phyloP scores from a whole-genome alignment of 2,797 vertebrate species.

The Lemur catta region DNA sequence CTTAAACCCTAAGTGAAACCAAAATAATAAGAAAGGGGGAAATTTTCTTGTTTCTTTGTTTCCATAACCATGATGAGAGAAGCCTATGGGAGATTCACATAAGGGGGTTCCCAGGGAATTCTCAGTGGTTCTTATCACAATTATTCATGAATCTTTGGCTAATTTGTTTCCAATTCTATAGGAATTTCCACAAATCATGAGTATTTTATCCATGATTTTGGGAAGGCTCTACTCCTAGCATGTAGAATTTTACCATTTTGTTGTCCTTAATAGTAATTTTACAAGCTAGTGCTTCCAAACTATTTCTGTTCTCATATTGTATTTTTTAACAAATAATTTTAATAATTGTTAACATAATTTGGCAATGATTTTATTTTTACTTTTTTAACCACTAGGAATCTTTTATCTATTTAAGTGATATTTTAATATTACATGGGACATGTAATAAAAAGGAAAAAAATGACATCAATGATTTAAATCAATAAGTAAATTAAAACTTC shows the following conservation, averaged over 20 bases:
- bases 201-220: neutral
- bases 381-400: neutral
- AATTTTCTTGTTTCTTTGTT: neutral
- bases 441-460: neutral
- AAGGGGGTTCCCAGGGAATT: neutral
- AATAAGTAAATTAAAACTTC: neutral
- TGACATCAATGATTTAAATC: neutral
- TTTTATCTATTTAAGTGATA: conserved; percentile 3
- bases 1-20: neutral
- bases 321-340: neutral
- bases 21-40: neutral
- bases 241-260: neutral
- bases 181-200: neutral
- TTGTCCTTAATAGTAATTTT: neutral
- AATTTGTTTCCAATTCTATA: neutral
- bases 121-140: neutral
- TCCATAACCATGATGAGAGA: neutral
- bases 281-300: neutral
- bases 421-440: conserved; percentile 2
- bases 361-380: conserved; percentile 6
- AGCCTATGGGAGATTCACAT: neutral
- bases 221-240: neutral
- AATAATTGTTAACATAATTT: neutral
- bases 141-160: neutral
- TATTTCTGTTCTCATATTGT: neutral